Percentiles rank a stretch among this genome's conserved stretches.
These are phyloP conservation scores for Gambusia yucatana DNA, from an alignment of 2,797 vertebrate genomes.

Conservation along the genomic window DNA sequence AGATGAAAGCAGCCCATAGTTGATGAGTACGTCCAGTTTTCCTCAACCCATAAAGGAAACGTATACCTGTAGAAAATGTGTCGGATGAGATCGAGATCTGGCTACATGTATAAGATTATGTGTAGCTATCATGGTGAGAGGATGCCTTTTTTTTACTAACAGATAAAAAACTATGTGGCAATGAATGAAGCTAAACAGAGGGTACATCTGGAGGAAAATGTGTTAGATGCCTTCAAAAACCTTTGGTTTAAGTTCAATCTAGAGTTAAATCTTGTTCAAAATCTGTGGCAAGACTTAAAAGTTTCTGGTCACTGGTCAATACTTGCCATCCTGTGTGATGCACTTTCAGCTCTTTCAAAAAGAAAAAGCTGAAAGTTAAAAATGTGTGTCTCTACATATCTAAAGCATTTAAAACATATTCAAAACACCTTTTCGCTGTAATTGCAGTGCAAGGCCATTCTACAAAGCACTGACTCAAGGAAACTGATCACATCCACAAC, in stretches of 20 bases:
- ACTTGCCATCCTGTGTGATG: not conserved
- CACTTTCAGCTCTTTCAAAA: not conserved
- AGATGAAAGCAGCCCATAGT: not conserved
- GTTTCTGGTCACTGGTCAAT: not conserved
- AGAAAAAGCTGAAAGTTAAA: not conserved
- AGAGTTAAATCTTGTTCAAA: no score
- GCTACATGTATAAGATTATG: not conserved
- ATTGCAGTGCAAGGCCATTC: not conserved
- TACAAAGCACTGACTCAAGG: not conserved
- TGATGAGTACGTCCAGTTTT: not conserved
- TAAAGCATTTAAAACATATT: not conserved
- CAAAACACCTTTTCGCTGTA: not conserved
- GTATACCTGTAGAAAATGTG: not conserved
- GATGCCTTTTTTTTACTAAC: not conserved
- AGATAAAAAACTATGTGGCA: not conserved
- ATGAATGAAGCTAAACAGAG: not conserved
- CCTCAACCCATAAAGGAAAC: not conserved
- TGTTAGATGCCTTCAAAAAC: not conserved
- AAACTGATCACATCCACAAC: not conserved
- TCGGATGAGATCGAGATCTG: not conserved
- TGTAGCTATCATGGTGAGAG: not conserved
- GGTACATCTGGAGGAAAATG: not conserved
- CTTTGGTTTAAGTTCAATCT: not conserved
- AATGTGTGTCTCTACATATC: not conserved
- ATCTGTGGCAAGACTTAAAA: not conserved